phyloP scores from a whole-genome alignment of 1,140 invertebrate species.

The Galleria mellonella region DNA sequence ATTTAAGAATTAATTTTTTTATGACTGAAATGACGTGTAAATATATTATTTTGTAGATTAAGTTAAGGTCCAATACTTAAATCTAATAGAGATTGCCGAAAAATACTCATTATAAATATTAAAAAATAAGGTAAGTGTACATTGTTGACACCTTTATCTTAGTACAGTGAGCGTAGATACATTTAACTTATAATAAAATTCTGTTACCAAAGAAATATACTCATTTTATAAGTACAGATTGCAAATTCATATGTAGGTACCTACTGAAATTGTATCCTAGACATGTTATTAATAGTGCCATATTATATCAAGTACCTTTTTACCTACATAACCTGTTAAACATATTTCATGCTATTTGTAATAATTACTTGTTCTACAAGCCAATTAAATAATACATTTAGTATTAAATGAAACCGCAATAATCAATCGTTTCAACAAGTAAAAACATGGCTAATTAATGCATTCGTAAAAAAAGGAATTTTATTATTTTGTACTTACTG shows the following conservation, averaged over 20 bases:
- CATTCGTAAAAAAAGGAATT: slow-evolving; percentile 1
- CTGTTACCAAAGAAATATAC: slow-evolving; percentile 10
- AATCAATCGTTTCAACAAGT: no score
- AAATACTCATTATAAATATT: slow-evolving; percentile 26
- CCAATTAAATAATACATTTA: background rate
- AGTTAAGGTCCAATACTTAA: slow-evolving; percentile 39
- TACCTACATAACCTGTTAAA: no score
- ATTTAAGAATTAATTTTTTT: slow-evolving; percentile 4
- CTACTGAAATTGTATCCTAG: background rate
- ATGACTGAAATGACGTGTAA: slow-evolving; percentile 55
- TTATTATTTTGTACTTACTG: background rate
- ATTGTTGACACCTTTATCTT: no score
- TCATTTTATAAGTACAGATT: no score
- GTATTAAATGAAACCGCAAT: no score
- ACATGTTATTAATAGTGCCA: slow-evolving; percentile 6
- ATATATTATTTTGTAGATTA: slow-evolving; percentile 54
- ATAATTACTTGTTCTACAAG: no score
- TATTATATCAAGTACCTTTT: no score
- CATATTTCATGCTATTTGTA: no score
- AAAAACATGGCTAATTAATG: no score
- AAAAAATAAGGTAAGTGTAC: no score
- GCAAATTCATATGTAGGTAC: no score
- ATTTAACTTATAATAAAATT: background rate
- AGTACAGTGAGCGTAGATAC: no score
- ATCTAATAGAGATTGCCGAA: slow-evolving; percentile 38